phyloP scores from a whole-genome alignment of 92 coral and sea anemone genomes.

The Zoanthus gigantus region DNA sequence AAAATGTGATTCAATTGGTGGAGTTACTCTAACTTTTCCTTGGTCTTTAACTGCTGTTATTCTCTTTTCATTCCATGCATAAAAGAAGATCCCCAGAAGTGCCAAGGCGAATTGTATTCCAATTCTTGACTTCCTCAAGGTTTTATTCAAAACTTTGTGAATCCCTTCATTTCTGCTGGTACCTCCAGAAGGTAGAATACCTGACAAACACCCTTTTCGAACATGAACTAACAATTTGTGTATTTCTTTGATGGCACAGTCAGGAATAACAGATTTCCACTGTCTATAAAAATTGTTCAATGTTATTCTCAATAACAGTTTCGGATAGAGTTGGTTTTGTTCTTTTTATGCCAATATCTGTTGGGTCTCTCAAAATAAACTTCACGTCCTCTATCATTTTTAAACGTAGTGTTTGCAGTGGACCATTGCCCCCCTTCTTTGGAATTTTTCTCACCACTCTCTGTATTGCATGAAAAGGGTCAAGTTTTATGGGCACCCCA shows the following conservation, averaged over 20 bases:
- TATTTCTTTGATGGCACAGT: slow-evolving; percentile 49
- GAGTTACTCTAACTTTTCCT: slow-evolving; percentile 22
- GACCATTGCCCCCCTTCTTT: slow-evolving; percentile 33
- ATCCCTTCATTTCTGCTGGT: slow-evolving; percentile 56
- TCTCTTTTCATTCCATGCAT: slow-evolving; percentile 34
- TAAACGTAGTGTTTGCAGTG: slow-evolving; percentile 27
- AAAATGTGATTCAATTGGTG: slow-evolving; percentile 14
- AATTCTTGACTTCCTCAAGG: slow-evolving; percentile 56
- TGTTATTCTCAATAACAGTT: slow-evolving; percentile 31
- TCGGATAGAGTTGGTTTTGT: slow-evolving; percentile 53
- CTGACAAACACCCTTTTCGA: slow-evolving; percentile 56
- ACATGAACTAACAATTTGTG: slow-evolving; percentile 57
- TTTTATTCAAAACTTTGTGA: slow-evolving; percentile 45
- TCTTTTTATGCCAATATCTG: slow-evolving; percentile 45
- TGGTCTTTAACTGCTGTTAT: neutral
- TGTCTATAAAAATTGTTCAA: slow-evolving; percentile 43
- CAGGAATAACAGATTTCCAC: slow-evolving; percentile 62
- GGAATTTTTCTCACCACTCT: slow-evolving; percentile 35
- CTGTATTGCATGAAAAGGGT: slow-evolving; percentile 28
- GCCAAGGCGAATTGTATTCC: slow-evolving; percentile 39
- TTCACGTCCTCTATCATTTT: slow-evolving; percentile 48
- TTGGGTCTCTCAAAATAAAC: slow-evolving; percentile 54
- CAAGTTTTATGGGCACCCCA: neutral
- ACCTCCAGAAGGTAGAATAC: slow-evolving; percentile 58
- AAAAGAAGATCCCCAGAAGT: neutral